A percentile compares a stretch with the other conserved stretches of the same genome.
phyloP scores from a whole-genome alignment of 2,888 invertebrate genomes.

The Orthonevra nobilis region DNA sequence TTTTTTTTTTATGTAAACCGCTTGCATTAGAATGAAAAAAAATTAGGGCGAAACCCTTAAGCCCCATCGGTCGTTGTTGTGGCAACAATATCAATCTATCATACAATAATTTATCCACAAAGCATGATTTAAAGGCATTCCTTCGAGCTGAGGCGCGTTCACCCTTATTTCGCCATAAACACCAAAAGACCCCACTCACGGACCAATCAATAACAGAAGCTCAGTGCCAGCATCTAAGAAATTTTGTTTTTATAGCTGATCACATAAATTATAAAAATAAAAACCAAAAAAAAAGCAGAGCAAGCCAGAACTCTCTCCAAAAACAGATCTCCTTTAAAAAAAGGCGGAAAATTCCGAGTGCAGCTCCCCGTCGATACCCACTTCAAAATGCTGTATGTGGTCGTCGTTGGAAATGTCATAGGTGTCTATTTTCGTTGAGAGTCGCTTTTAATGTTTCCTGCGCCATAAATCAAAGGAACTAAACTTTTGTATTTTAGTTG shows the following conservation, averaged over 20 bases:
- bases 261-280: conserved; percentile 42
- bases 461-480: conserved; percentile 52
- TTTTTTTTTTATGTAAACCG: too few relatives aligned
- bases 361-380: not conserved
- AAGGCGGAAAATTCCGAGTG: conserved; percentile 31
- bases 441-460: conserved; percentile 46
- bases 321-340: conserved; percentile 14
- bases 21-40: too few relatives aligned
- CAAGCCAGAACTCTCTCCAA: conserved; percentile 26
- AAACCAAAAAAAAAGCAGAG: not conserved
- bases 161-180: conserved; percentile 5
- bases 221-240: conserved; percentile 15
- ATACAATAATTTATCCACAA: too few relatives aligned
- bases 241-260: conserved; percentile 38
- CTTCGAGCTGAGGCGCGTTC: conserved; percentile 14
- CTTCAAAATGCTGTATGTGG: conserved; percentile 9
- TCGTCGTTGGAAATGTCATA: conserved; percentile 50
- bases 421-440: conserved; percentile 52
- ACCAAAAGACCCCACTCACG: not conserved
- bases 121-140: conserved; percentile 51
- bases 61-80: conserved; percentile 19
- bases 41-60: too few relatives aligned
- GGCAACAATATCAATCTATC: conserved; percentile 45
- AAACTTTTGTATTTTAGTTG: conserved; percentile 9
- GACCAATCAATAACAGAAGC: conserved; percentile 15